Evolutionary conservation across 1,140 invertebrate genomes (phyloP).

Genomic region (Heterodera schachtii): DNA sequence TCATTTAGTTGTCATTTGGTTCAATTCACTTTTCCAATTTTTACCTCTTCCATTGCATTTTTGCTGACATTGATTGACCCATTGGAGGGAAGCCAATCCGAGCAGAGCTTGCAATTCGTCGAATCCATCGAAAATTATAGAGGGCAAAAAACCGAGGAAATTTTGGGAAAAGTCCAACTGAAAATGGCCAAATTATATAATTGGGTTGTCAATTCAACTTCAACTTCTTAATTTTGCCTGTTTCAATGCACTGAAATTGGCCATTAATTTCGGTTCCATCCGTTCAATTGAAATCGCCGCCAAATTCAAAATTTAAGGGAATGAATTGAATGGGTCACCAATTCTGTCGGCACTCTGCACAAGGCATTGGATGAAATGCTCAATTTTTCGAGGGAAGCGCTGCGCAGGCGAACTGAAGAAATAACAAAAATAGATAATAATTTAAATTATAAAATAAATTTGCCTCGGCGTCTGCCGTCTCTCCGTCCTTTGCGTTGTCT

Average conservation of each 20-base stretch:
- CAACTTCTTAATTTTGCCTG: slow-evolving; percentile 39
- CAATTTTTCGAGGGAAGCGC: slow-evolving; percentile 20
- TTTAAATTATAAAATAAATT: not conserved
- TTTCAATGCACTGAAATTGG: slow-evolving; percentile 51
- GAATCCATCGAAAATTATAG: slow-evolving; percentile 50
- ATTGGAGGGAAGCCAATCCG: slow-evolving; percentile 34
- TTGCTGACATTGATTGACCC: slow-evolving; percentile 49
- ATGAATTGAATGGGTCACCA: too few relatives aligned
- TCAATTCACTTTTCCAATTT: not conserved
- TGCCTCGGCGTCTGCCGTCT: too few relatives aligned
- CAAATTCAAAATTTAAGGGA: too few relatives aligned
- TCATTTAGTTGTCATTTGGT: not conserved
- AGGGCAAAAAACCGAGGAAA: slow-evolving; percentile 40
- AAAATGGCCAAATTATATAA: slow-evolving; percentile 32
- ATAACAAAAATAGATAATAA: too few relatives aligned
- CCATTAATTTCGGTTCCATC: too few relatives aligned
- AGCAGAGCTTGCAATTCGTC: slow-evolving; percentile 42
- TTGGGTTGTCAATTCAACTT: not conserved
- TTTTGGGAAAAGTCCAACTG: slow-evolving; percentile 59
- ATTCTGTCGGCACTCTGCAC: slow-evolving; percentile 23
- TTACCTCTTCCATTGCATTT: slow-evolving; percentile 40
- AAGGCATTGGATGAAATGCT: slow-evolving; percentile 51
- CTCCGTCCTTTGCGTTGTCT: too few relatives aligned
- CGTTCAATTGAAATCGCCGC: too few relatives aligned
- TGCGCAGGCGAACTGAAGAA: too few relatives aligned